Evolutionary conservation across 2,113 vertebrate species (phyloP).

Genomic region (Cynopterus brachyotis): DNA sequence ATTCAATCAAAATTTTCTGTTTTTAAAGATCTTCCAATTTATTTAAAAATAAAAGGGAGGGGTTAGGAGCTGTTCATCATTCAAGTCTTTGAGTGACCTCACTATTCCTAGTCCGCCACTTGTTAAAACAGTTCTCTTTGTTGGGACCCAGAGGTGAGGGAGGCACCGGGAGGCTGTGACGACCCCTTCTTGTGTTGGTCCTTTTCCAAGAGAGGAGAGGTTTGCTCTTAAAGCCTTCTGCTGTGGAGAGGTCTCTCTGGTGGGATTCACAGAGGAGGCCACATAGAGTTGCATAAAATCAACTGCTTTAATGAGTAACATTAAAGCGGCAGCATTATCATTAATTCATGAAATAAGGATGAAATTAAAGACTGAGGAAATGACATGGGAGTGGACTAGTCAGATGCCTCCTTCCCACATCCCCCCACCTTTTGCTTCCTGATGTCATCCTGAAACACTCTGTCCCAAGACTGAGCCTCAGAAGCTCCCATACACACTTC

Average conservation of each 20-base stretch:
- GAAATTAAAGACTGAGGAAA: conserved; percentile 63
- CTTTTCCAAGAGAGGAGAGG: background rate
- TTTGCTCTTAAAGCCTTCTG: background rate
- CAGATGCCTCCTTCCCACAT: background rate
- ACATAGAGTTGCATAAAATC: background rate
- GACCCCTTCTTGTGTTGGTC: background rate
- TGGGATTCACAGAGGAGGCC: background rate
- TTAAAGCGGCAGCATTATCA: conserved; percentile 45
- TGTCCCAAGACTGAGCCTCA: background rate
- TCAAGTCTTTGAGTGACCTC: background rate
- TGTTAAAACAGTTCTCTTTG: conserved; percentile 12
- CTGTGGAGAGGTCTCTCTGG: background rate
- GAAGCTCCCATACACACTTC: background rate
- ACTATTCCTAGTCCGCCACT: background rate
- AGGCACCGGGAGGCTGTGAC: background rate
- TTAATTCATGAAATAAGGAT: conserved; percentile 72
- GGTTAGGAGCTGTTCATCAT: background rate
- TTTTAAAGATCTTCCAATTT: background rate
- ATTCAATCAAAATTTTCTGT: background rate
- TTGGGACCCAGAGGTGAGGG: background rate
- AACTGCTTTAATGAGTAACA: conserved; percentile 72
- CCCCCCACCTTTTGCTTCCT: background rate
- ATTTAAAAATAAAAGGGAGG: background rate
- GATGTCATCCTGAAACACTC: background rate
- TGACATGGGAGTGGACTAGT: background rate